Base-by-base conservation (phyloP, 1,140 invertebrate species). In the Penaeus japonicus region DNA sequence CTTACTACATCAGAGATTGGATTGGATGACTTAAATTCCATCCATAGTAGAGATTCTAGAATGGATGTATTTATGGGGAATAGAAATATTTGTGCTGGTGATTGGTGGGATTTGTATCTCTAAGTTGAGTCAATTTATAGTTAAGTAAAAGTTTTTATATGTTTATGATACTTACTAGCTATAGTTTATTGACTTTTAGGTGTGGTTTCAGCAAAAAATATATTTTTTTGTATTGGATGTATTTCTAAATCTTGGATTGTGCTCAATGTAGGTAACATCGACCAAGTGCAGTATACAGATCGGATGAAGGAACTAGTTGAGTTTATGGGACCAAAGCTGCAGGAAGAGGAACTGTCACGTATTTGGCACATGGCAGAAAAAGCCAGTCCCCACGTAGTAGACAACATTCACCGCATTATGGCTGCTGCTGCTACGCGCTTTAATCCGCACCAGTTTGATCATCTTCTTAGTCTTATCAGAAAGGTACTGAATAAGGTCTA, bases 241-340 rank as follows among this genome's bases (percentile, higher is more conserved):
- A 27, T 47, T 30, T 80, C 15, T 59, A 70, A 83, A 32, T 35
- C 81, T 59, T 24, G 7, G 10, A n/a, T 53, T 80, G 27, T 59
- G 27, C 27, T 82, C n/a, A 5, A 24, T 27, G 15, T 59, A 90
- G 84, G 94, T 20, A 94, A 94, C 91, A 93, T 94, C 84, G 94
- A 94, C 91, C 94, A 94, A 89, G 93, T 92, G 57, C 94, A 94
- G 90, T 94, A 94, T 91, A 94, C 93, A 91, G 94, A 94, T 88
- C 93, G 94, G 91, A 93, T 94, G 80, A 94, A 94, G 91, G 92
- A 92, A 24, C 92, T 94, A 81, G 92, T 94, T 24, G 94, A 94
- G 90, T 94, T 94, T 88, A 92, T 94, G 27, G 94, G 93, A 27
- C 92, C 93, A 7, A 92, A 92, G 84, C 90, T 94, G 53, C 93